Evolutionary conservation across 2,113 vertebrate species (phyloP), one percentile per base, ranked within the genome.

Genomic region (Butastur rufipennis): DNA sequence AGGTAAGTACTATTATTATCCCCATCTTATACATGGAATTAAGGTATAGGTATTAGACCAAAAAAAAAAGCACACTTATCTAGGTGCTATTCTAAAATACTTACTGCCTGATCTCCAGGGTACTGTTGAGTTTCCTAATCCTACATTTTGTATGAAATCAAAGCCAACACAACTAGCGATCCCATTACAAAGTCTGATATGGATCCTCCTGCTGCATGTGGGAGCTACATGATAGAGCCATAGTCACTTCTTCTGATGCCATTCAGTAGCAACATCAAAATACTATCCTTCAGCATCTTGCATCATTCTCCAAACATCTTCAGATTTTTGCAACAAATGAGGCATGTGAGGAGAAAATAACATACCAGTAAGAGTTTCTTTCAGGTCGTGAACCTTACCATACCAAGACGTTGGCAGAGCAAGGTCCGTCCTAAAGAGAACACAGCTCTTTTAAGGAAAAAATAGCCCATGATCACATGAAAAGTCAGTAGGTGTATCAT

Each of bases 131-230:
- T 27, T 62, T 94, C 47, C 47, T 52, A 83, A 43, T n/a, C 8
- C 12, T 56, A n/a, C 15, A 36, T 31, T 78, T 61, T 38, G 10
- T 31, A 40, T n/a, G 16, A 82, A 87, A 66, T 13, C n/a, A 61
- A 68, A 85, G 42, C 21, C 17, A 63, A 56, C 40, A 34, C 53
- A 87, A 22, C 47, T 19, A 73, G 47, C 10, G 32, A 82, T 72
- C 12, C 47, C n/a, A 22, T 55, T 48, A 66, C 19, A 34, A 48
- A 34, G 42, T 27, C 61, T 62, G 25, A 38, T 23, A 43, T 0
- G 6, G 40, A 77, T 43, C 47, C 22, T 61, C 19, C 19, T 0
- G 0, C 58, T 71, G 34, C 56, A 32, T 0, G 1, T 42, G 12
- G 40, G 23, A 82, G 14, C 40, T 72, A 31, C 3, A 5, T 2